Conservation (phyloP, 1,140 invertebrate species). For the Ceratina calcarata region DNA sequence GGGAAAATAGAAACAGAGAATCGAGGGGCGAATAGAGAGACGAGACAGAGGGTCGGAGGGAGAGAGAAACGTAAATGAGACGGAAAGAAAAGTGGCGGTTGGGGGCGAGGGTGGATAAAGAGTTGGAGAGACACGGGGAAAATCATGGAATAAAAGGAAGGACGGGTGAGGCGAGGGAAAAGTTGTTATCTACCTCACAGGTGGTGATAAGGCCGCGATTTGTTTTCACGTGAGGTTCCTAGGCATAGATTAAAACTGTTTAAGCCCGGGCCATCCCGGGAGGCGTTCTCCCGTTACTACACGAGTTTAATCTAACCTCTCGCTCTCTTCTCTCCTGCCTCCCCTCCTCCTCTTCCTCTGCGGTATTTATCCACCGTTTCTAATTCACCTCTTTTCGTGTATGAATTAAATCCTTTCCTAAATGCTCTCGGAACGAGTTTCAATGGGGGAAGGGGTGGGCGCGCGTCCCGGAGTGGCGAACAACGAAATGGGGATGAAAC, state of each 20-base stretch:
- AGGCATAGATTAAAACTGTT: constrained; percentile 72
- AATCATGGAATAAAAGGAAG: constrained; percentile 42
- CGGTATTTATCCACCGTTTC: constrained; percentile 58
- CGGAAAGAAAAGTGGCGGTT: constrained; percentile 7
- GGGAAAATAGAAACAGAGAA: constrained; percentile 29
- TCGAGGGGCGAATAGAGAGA: constrained; percentile 20
- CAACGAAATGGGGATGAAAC: not conserved
- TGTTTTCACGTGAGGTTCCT: constrained; percentile 69
- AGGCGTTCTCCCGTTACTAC: constrained; percentile 58
- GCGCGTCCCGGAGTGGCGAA: not conserved
- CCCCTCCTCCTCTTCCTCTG: constrained; percentile 47
- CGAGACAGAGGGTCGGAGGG: not conserved
- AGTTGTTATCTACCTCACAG: constrained; percentile 74
- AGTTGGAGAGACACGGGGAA: not conserved
- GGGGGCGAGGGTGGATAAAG: not conserved
- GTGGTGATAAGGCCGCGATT: constrained; percentile 75
- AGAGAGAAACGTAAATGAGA: constrained; percentile 36
- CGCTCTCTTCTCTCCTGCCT: not conserved
- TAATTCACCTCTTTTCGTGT: constrained; percentile 58
- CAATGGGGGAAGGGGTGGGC: not conserved
- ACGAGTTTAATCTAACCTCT: constrained; percentile 71
- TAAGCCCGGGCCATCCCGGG: constrained; percentile 60
- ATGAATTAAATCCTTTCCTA: constrained; percentile 41
- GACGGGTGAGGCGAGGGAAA: constrained; percentile 64
- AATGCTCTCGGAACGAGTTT: constrained; percentile 35